Conservation (phyloP, 2,797 vertebrate species). For the Balearica regulorum region DNA sequence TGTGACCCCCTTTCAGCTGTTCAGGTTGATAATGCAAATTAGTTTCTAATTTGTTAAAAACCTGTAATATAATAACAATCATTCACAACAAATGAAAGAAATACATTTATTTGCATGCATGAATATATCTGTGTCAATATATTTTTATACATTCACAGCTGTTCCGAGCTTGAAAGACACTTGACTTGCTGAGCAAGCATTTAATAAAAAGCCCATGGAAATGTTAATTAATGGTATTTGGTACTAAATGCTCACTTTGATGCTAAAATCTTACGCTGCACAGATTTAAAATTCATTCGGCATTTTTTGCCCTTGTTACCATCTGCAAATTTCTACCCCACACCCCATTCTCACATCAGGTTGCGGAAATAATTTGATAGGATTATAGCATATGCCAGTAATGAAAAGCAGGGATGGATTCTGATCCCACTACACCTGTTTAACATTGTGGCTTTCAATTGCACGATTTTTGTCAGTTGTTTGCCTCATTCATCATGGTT, state of each 20-base stretch:
- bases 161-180: conserved; percentile 57
- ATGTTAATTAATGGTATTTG: conserved; percentile 69
- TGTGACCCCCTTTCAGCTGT: not conserved
- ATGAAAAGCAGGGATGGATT: conserved; percentile 16
- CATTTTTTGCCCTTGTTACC: conserved; percentile 63
- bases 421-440: conserved; percentile 31
- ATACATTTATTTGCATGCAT: conserved; percentile 63
- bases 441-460: not conserved
- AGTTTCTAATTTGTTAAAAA: conserved; percentile 15
- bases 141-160: conserved; percentile 69
- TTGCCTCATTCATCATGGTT: not conserved
- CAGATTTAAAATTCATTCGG: conserved; percentile 58
- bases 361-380: conserved; percentile 53
- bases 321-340: conserved; percentile 56
- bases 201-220: conserved; percentile 67
- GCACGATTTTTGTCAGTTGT: not conserved
- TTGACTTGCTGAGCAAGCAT: conserved; percentile 68
- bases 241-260: conserved; percentile 69
- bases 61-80: not conserved
- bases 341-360: conserved; percentile 64
- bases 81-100: conserved; percentile 9
- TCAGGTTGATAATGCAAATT: conserved; percentile 7
- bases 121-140: conserved; percentile 60
- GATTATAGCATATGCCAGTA: conserved; percentile 40
- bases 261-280: conserved; percentile 58